phyloP scores from a whole-genome alignment of 1,140 invertebrate genomes.

The Condylostylus longicornis region DNA sequence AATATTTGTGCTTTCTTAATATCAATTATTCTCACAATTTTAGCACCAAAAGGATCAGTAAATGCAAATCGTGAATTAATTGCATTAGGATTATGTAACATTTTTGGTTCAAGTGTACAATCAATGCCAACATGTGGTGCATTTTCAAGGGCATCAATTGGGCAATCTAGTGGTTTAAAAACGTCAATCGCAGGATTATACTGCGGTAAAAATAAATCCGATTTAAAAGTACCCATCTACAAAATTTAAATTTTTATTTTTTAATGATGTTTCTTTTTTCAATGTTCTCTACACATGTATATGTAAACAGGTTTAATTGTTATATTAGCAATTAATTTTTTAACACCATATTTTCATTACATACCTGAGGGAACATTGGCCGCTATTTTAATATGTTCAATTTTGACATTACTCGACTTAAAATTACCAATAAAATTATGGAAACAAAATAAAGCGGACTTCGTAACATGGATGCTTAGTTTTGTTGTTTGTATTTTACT shows the following conservation, averaged over 20 bases:
- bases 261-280: neutral
- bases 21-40: neutral
- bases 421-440: conserved; percentile 53
- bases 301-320: conserved; percentile 31
- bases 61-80: conserved; percentile 58
- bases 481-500: conserved; percentile 63
- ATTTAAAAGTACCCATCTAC: too few species aligned
- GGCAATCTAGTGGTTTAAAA: conserved; percentile 54
- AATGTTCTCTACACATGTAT: neutral
- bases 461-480: conserved; percentile 54
- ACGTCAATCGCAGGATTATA: conserved; percentile 60
- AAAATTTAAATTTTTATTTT: too few species aligned
- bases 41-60: conserved; percentile 33
- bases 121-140: conserved; percentile 67
- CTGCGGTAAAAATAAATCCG: conserved; percentile 38
- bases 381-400: conserved; percentile 48
- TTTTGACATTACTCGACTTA: conserved; percentile 40
- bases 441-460: conserved; percentile 51
- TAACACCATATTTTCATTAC: conserved; percentile 72
- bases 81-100: conserved; percentile 54
- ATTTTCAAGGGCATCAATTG: conserved; percentile 61
- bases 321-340: conserved; percentile 48
- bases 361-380: conserved; percentile 65
- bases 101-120: conserved; percentile 56
- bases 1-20: too few species aligned